Conservation (phyloP, 2,797 vertebrate genomes). For the Buphagus erythrorhynchus region DNA sequence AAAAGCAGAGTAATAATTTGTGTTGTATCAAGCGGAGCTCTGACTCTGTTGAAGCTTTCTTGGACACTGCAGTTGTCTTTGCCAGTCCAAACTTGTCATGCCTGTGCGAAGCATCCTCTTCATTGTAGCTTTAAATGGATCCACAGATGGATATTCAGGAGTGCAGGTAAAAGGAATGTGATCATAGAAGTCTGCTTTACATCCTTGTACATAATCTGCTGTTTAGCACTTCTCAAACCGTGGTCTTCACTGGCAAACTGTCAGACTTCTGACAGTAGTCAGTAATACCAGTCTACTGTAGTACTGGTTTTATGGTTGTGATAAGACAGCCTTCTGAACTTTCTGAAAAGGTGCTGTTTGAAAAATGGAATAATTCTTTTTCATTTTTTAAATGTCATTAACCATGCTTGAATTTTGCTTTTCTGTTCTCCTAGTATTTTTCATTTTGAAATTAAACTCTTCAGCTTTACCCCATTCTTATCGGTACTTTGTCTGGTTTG, state of each 20-base stretch:
- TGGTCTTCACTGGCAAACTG: background rate
- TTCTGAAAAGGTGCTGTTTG: background rate
- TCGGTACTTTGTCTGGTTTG: background rate
- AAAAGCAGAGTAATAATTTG: background rate
- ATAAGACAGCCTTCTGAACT: background rate
- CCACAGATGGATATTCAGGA: background rate
- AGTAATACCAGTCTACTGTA: background rate
- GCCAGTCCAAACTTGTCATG: background rate
- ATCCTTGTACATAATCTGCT: background rate
- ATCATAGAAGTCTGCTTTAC: background rate
- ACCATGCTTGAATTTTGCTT: background rate
- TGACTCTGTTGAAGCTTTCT: background rate
- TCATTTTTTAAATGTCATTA: background rate
- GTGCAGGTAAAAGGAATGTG: background rate
- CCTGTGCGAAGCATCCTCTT: accelerated
- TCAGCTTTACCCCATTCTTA: background rate
- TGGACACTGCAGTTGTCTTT: background rate
- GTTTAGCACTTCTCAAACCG: background rate
- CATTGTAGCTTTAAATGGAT: background rate
- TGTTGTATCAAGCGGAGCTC: background rate
- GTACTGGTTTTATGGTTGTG: background rate
- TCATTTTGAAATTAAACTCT: background rate
- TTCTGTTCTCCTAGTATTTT: background rate
- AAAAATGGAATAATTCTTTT: background rate
- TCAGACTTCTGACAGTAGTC: background rate